Base-by-base conservation (phyloP, 2,888 invertebrate genomes). In the Petrolisthes manimaculis region DNA sequence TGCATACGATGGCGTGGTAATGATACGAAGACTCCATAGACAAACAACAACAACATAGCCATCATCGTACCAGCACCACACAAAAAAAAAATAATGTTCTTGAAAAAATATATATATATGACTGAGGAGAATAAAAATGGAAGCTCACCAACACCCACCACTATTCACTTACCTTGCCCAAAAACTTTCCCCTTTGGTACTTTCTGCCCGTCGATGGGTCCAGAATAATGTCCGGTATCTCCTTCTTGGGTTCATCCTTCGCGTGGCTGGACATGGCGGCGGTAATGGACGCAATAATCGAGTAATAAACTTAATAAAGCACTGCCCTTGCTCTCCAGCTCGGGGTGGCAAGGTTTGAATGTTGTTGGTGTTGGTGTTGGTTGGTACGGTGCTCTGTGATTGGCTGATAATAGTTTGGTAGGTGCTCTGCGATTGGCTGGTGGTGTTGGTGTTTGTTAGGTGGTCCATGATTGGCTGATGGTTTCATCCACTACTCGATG, bases 141-240 rank as follows among this genome's bases (percentile, higher is more conserved):
- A 37, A 37, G 37, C 37, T 37, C 37, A 37, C 37, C 37, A 37
- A 0, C 37, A 37, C 37, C 37, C 37, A 37, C 37, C 37, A 37
- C 37, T 2, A 37, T 37, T 37, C 37, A 37, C 37, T 37, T 37
- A 97, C 97, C 96, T 97, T 97, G 92, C 97, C 97, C 93, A 97
- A 96, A 93, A 97, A 97, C 92, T 96, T 94, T 92, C 96, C 95
- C 93, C 97, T 96, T 93, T 95, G 95, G 93, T 98, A 99, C 71
- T 95, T 95, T 92, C 95, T 96, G 91, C 95, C 95, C 74, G 95
- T 95, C 92, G 95, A 95, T 75, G 95, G 94, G 94, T 98, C 97
- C 92, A 95, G 94, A 91, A 99, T 96, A 91, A 96, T 94, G 92
- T 97, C 97, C 4, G 98, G 97, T 92, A 98, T 96, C 69, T 92